Base-by-base conservation (phyloP, 2,113 vertebrate species). In the Sarotherodon lohbergeri region DNA sequence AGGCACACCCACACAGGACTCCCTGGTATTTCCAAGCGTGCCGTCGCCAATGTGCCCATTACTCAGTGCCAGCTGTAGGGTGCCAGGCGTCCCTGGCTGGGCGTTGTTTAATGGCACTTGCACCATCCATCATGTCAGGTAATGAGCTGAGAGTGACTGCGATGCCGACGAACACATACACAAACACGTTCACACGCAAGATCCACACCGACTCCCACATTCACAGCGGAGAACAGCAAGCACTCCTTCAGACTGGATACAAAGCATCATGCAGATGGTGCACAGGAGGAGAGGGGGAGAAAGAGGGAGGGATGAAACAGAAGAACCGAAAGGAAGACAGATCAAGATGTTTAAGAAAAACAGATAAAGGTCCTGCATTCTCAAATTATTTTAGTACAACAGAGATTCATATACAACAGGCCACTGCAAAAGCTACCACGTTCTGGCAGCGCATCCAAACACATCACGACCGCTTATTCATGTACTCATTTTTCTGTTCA, bases 81-180 rank as follows among this genome's bases (percentile, higher is more conserved):
- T 90, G 95, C 93, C 94, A 94, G 94, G 89, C 86, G 24, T 92
- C 89, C 91, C 41, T 27, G 85, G 89, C 88, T 94, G 93, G 92
- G 85, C 88, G 93, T 94, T 95, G 95, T 94, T 96, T 95, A 96
- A 96, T 89, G 91, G 88, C 90, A 88, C 90, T 92, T 80, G 56
- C 85, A 90, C 79, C 93, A 95, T 96, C 94, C 93, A 96, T 96
- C 95, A 96, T 94, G 95, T 95, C 96, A 94, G 94, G 94, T 95
- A 96, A 96, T 95, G 96, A 96, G 95, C 95, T 94, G 93, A 94
- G 93, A 95, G 92, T 88, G 93, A 94, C 90, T 91, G 88, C 78
- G 91, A 93, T 90, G 86, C 87, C 86, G 82, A 55, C 27, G 87
- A 93, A 80, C 86, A 73, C 55, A 43, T 52, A 82, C 82, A 82